A percentile compares a stretch with the other conserved stretches of the same genome.
phyloP scores from a whole-genome alignment of 2,888 invertebrate species.

The Vandiemenella viatica region DNA sequence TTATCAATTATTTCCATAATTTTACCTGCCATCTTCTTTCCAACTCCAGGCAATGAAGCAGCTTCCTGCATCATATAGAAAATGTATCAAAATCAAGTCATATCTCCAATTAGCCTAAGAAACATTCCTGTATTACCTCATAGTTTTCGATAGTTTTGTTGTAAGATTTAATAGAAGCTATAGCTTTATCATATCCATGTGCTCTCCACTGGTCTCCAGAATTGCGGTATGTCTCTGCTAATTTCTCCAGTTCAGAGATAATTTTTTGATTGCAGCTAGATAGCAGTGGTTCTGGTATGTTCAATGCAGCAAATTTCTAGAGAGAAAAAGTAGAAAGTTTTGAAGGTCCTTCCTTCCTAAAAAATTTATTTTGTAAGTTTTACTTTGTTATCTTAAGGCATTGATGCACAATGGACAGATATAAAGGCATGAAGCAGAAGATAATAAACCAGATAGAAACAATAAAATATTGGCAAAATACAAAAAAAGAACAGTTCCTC shows the following conservation, averaged over 20 bases:
- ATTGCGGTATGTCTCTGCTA: conserved; percentile 30
- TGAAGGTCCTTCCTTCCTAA: no score
- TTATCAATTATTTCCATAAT: conserved; percentile 33
- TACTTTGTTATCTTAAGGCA: no score
- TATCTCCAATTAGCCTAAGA: background rate
- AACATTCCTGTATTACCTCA: conserved; percentile 23
- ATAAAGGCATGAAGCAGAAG: no score
- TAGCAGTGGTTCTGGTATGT: no score
- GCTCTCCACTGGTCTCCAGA: conserved; percentile 33
- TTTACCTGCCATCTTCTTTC: conserved; percentile 31
- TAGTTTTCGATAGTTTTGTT: conserved; percentile 26
- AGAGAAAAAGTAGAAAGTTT: no score
- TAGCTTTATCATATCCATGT: conserved; percentile 32
- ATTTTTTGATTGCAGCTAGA: conserved; percentile 24
- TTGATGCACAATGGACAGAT: no score
- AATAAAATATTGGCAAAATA: no score
- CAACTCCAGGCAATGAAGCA: conserved; percentile 27
- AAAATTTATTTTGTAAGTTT: no score
- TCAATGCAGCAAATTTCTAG: no score
- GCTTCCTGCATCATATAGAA: conserved; percentile 24
- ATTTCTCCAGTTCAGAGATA: conserved; percentile 29
- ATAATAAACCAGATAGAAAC: no score
- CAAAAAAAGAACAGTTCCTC: no score
- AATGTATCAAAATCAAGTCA: no score
- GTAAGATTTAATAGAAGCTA: conserved; percentile 27